Evolutionary conservation across 92 coral and sea anemone species (phyloP).

Genomic region (Pocillopora grandis): DNA sequence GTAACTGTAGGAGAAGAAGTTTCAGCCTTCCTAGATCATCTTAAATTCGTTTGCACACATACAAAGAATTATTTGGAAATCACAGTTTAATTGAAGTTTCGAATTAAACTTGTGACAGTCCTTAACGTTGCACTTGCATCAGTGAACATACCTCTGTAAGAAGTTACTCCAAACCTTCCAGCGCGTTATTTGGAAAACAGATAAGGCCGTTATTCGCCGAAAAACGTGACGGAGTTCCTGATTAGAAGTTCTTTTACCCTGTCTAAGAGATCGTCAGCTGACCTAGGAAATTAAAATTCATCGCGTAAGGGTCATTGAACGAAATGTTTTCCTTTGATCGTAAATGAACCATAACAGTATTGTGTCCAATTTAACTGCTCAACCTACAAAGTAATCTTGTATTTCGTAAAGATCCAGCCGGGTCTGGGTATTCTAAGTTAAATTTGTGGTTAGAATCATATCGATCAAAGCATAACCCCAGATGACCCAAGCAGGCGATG

Average conservation of each 20-base stretch:
- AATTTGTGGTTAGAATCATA: neutral
- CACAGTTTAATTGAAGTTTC: neutral
- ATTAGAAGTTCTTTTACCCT: too few species aligned
- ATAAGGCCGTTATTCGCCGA: neutral
- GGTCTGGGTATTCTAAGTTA: neutral
- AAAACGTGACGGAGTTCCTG: too few species aligned
- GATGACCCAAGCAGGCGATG: neutral
- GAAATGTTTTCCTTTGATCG: slow-evolving; percentile 1
- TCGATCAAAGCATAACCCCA: neutral
- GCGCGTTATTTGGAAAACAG: neutral
- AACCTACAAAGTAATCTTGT: too few species aligned
- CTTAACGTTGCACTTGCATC: neutral
- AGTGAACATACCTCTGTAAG: neutral
- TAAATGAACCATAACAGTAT: slow-evolving; percentile 9
- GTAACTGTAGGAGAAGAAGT: neutral
- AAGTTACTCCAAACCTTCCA: neutral
- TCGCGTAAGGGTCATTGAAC: neutral
- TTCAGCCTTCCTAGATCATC: neutral
- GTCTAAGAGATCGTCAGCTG: too few species aligned
- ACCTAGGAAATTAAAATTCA: neutral
- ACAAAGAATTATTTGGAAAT: slow-evolving; percentile 8
- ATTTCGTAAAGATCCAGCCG: neutral
- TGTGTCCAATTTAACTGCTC: neutral
- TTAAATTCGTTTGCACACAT: neutral
- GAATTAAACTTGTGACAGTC: slow-evolving; percentile 17